phyloP scores from a whole-genome alignment of 2,113 vertebrate genomes.

The Ardeotis arabs region DNA sequence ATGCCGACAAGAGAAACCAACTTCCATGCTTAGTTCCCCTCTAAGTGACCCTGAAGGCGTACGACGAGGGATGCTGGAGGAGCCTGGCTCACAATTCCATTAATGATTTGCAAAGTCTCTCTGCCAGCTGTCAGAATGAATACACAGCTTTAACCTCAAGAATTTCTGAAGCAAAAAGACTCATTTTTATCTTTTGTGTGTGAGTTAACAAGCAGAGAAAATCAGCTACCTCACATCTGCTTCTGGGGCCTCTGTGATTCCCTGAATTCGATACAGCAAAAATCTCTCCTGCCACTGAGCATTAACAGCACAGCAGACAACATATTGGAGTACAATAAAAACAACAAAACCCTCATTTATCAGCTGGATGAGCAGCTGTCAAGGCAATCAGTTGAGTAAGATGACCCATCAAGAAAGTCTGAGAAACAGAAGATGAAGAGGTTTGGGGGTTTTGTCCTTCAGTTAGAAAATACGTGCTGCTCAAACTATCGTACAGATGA shows the following conservation, averaged over 20 bases:
- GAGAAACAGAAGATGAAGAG: not conserved
- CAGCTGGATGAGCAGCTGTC: constrained; percentile 13
- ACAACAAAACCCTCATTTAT: constrained; percentile 26
- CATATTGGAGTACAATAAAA: constrained; percentile 4
- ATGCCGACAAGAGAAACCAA: not conserved
- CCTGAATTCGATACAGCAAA: not conserved
- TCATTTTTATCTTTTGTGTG: not conserved
- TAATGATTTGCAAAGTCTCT: not conserved
- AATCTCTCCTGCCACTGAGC: constrained; percentile 1
- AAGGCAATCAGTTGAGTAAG: not conserved
- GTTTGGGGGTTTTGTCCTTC: not conserved
- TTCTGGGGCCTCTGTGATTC: not conserved
- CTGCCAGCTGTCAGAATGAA: constrained; percentile 2
- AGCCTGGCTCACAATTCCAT: not conserved
- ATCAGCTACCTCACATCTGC: constrained; percentile 17
- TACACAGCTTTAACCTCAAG: not conserved
- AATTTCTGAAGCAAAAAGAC: not conserved
- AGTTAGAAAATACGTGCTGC: not conserved
- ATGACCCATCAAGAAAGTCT: not conserved
- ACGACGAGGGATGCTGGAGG: not conserved
- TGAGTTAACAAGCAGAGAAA: constrained; percentile 46
- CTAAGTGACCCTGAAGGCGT: not conserved
- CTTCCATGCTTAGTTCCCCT: not conserved
- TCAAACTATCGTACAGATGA: not conserved
- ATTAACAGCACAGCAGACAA: not conserved